Evolutionary conservation across 2,797 vertebrate genomes (phyloP), one percentile per base, ranked within the genome.

Genomic region (Taenioides sp.): DNA sequence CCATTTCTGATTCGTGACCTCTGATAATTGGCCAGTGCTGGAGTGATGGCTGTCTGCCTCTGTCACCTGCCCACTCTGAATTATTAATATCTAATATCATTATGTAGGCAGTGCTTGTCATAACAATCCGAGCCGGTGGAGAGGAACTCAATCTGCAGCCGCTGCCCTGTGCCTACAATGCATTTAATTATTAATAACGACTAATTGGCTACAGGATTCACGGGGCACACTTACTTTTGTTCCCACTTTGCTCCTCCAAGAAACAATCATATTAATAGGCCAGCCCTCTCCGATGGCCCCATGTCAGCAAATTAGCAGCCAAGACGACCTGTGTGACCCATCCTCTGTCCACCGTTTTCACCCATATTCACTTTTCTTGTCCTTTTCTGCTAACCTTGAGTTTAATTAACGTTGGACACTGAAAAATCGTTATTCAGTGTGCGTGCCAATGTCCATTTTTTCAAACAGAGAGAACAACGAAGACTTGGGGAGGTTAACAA

Each of bases 181-280:
- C 90, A 79, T 87, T 97, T 95, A 96, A 97, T 95, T 96, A 97
- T 97, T 97, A 94, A 97, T 97, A 93, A 78, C 75, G 93, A 95
- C 95, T 97, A 97, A 97, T 97, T 97, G 96, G 96, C 95, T 93
- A 97, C 96, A 97, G 96, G 95, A 95, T 95, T 96, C 93, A 86
- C 86, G 87, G 95, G 91, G 90, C 94, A 92, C 89, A 83, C 84
- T 92, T 93, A 93, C 94, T 92, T 94, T 93, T 93, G 92, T 94
- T 93, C 91, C 87, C 84, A 82, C 89, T 88, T 87, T 80, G 87
- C 92, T 91, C 80, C 91, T 93, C 93, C 87, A 94, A 94, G 92
- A 93, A 91, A 91, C 92, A 89, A 87, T 88, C 88, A 89, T 87
- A 92, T 92, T 87, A 88, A 84, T 86, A 89, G 88, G 86, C 89